A percentile compares a stretch with the other conserved stretches of the same genome.
phyloP scores from a whole-genome alignment of 1,140 invertebrate species.

The Patella vulgata region DNA sequence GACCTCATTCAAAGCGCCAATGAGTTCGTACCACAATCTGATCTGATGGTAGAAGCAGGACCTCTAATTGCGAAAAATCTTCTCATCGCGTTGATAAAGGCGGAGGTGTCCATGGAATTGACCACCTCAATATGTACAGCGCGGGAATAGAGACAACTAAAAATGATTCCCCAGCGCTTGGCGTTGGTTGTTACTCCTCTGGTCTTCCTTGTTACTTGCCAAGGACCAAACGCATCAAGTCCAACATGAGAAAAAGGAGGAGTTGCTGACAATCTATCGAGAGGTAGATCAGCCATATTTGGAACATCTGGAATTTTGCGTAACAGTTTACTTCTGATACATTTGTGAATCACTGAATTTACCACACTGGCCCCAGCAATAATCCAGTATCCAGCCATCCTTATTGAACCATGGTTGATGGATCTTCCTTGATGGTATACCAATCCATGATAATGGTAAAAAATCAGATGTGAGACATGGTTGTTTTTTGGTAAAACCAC shows the following conservation, averaged over 20 bases:
- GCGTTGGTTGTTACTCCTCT: constrained; percentile 24
- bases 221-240: constrained; percentile 32
- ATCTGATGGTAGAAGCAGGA: constrained; percentile 23
- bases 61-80: constrained; percentile 39
- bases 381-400: no score
- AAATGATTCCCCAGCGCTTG: constrained; percentile 37
- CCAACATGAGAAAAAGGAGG: constrained; percentile 32
- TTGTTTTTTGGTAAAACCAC: no score
- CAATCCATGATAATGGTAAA: no score
- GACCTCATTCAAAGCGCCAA: constrained; percentile 11
- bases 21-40: constrained; percentile 38
- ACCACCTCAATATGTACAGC: constrained; percentile 42
- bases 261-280: constrained; percentile 9
- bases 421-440: no score
- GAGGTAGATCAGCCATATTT: constrained; percentile 37
- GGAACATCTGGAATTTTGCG: no score
- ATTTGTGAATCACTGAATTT: no score
- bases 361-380: no score
- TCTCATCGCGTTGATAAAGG: constrained; percentile 41
- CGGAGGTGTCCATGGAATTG: constrained; percentile 30
- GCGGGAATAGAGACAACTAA: constrained; percentile 33
- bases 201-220: constrained; percentile 12
- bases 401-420: no score
- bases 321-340: no score
- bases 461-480: no score